Evolutionary conservation across 2,888 invertebrate species (phyloP).

Genomic region (Eupithecia insigniata): DNA sequence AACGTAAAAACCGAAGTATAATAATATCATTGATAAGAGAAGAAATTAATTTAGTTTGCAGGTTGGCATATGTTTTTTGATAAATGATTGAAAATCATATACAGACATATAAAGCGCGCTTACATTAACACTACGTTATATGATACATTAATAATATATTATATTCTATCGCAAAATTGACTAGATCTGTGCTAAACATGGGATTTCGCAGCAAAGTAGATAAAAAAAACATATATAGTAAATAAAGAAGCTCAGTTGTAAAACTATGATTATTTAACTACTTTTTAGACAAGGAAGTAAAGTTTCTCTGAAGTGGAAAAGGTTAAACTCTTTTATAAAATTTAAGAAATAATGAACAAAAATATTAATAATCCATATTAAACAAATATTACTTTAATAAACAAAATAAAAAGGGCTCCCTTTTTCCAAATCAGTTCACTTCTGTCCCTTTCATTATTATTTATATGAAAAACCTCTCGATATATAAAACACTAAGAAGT

Average conservation of each 20-base stretch:
- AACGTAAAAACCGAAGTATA: background rate
- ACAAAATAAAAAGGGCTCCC: background rate
- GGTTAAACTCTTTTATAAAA: background rate
- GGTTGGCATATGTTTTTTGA: background rate
- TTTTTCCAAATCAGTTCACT: constrained; percentile 21
- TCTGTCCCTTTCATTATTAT: constrained; percentile 20
- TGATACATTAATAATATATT: constrained; percentile 50
- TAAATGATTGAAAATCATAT: constrained; percentile 34
- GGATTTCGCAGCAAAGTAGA: constrained; percentile 53
- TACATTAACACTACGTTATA: constrained; percentile 35
- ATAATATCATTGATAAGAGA: background rate
- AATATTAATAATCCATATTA: no score
- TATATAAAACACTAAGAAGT: constrained; percentile 75
- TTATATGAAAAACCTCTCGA: constrained; percentile 61
- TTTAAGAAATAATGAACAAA: no score
- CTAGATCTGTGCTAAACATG: constrained; percentile 65
- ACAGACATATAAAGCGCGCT: constrained; percentile 35
- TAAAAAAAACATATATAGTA: constrained; percentile 43
- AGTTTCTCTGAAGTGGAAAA: constrained; percentile 16
- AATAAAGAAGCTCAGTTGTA: constrained; percentile 48
- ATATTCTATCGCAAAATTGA: constrained; percentile 61
- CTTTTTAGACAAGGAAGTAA: constrained; percentile 19
- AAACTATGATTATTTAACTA: constrained; percentile 34
- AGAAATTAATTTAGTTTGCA: background rate
- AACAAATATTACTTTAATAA: background rate